These are phyloP conservation scores for Tenebrosternarchus preto DNA, from an alignment of 2,113 vertebrate species.

Conservation along the genomic window DNA sequence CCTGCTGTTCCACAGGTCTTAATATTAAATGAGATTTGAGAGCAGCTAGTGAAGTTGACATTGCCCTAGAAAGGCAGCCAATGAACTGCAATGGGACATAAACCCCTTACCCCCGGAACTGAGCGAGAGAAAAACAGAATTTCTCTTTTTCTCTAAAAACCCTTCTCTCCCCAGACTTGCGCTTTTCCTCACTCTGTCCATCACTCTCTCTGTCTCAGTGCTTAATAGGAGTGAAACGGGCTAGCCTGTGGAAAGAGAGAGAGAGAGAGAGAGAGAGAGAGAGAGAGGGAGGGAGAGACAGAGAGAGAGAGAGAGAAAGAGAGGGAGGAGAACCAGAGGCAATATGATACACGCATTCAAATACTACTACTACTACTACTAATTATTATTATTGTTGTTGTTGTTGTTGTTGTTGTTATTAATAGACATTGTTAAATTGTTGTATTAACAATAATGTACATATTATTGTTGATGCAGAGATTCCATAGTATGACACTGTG, in stretches of 20 bases:
- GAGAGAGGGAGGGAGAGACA: slow-evolving; percentile 12
- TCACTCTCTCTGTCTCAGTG: neutral
- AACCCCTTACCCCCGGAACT: slow-evolving; percentile 60
- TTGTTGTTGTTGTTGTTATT: no score
- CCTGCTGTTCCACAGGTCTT: slow-evolving; percentile 56
- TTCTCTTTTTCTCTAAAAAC: slow-evolving; percentile 24
- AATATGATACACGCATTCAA: no score
- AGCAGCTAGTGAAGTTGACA: slow-evolving; percentile 49
- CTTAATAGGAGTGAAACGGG: slow-evolving; percentile 45
- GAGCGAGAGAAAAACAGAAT: slow-evolving; percentile 2
- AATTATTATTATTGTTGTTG: no score
- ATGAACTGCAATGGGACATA: slow-evolving; percentile 66
- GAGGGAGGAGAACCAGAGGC: no score
- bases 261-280: slow-evolving; percentile 4
- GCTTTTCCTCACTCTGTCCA: neutral
- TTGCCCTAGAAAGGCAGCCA: slow-evolving; percentile 62
- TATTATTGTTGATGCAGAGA: no score
- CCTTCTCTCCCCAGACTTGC: slow-evolving; percentile 38
- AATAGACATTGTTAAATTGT: no score
- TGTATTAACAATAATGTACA: no score
- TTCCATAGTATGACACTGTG: no score
- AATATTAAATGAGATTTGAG: slow-evolving; percentile 76
- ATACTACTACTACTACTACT: neutral
- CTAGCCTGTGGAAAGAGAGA: slow-evolving; percentile 8
- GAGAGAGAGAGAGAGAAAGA: neutral